These are phyloP conservation scores for Falco cherrug DNA, from an alignment of 2,797 vertebrate species.

Conservation along the genomic window DNA sequence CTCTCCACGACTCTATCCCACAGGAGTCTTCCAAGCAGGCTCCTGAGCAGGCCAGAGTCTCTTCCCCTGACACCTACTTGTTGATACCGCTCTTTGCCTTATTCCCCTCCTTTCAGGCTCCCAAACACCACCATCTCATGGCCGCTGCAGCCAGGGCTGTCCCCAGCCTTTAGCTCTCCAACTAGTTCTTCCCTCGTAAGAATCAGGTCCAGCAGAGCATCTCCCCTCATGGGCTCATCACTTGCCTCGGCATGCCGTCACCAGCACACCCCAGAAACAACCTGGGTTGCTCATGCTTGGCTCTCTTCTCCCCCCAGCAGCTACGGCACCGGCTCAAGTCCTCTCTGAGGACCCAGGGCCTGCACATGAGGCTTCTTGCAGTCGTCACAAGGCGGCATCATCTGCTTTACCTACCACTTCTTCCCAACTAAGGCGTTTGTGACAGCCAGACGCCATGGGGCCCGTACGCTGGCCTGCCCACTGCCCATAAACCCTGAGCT, in stretches of 20 bases:
- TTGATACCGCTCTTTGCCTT: background rate
- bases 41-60: background rate
- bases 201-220: background rate
- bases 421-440: background rate
- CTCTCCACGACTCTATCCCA: background rate
- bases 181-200: background rate
- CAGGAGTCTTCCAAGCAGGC: background rate
- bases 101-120: background rate
- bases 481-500: background rate
- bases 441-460: rapidly evolving
- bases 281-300: background rate
- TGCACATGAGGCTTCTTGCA: background rate
- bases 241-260: background rate
- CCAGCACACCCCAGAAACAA: background rate
- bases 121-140: background rate
- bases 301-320: background rate
- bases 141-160: background rate
- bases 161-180: background rate
- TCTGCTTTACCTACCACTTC: background rate
- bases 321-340: background rate
- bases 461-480: background rate
- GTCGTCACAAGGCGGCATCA: background rate
- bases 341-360: background rate
- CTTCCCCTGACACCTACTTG: background rate
- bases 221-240: background rate